Percentiles rank a stretch among this genome's conserved stretches.
Evolutionary conservation across 2,888 invertebrate genomes (phyloP).

Genomic region (Mythimna vitellina): DNA sequence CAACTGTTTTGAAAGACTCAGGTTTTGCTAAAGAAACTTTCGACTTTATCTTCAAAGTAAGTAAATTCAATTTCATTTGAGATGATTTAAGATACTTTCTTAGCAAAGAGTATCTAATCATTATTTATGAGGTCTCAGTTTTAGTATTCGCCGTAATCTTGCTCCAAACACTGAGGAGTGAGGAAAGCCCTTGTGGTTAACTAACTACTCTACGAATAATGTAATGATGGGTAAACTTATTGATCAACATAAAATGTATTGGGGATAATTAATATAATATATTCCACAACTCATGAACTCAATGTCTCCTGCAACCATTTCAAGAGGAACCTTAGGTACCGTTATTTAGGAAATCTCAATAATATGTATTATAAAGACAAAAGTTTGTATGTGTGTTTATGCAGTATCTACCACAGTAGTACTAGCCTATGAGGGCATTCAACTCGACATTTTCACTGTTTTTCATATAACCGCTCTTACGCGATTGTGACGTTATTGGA

Average conservation of each 20-base stretch:
- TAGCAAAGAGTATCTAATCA: conserved; percentile 16
- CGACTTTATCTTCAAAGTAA: neutral
- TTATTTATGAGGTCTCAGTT: conserved; percentile 12
- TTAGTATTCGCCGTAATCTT: neutral
- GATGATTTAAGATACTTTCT: neutral
- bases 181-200: neutral
- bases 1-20: neutral
- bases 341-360: too few relatives aligned
- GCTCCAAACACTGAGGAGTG: neutral
- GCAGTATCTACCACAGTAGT: too few relatives aligned
- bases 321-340: too few relatives aligned
- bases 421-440: too few relatives aligned
- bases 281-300: too few relatives aligned
- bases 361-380: too few relatives aligned
- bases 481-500: too few relatives aligned
- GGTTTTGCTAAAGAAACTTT: neutral
- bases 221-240: neutral
- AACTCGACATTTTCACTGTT: too few relatives aligned
- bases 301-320: too few relatives aligned
- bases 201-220: neutral
- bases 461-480: too few relatives aligned
- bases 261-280: neutral
- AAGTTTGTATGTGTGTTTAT: too few relatives aligned
- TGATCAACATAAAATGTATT: neutral
- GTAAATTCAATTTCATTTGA: conserved; percentile 8